phyloP scores from a whole-genome alignment of 2,888 invertebrate genomes.

The Baccha elongata region DNA sequence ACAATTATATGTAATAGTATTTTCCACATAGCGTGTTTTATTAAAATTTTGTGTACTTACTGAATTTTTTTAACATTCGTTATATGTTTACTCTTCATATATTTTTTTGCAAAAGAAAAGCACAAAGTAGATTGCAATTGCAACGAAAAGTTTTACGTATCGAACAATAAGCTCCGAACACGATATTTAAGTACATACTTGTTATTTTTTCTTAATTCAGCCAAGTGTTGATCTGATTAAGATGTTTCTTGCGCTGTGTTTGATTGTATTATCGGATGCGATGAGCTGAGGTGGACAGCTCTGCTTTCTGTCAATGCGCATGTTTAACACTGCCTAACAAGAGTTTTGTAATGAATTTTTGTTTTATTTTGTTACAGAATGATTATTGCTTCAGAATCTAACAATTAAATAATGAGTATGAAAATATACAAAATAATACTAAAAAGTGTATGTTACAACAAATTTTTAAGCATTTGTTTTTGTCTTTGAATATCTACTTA shows the following conservation, averaged over 20 bases:
- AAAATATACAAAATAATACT: no score
- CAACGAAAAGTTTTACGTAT: not conserved
- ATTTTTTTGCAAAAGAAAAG: conserved; percentile 7
- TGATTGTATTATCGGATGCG: conserved; percentile 16
- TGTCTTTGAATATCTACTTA: no score
- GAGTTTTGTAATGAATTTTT: conserved; percentile 17
- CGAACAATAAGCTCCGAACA: conserved; percentile 8
- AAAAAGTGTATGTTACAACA: no score
- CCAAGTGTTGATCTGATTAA: conserved; percentile 28
- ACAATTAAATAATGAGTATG: conserved; percentile 29
- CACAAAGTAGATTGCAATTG: not conserved
- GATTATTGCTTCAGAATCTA: conserved; percentile 7
- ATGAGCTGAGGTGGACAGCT: conserved; percentile 49
- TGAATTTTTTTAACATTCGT: not conserved
- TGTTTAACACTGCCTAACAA: conserved; percentile 40
- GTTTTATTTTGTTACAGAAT: conserved; percentile 18
- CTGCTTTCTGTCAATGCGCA: conserved; percentile 66
- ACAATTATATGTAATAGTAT: conserved; percentile 31
- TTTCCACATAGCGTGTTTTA: conserved; percentile 48
- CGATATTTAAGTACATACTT: conserved; percentile 18
- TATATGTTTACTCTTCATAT: not conserved
- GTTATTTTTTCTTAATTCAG: conserved; percentile 14
- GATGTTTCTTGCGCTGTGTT: conserved; percentile 8
- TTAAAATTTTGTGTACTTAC: conserved; percentile 62
- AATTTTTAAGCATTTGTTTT: no score